Conservation (phyloP, 2,113 vertebrate genomes). For the Bufo gargarizans region DNA sequence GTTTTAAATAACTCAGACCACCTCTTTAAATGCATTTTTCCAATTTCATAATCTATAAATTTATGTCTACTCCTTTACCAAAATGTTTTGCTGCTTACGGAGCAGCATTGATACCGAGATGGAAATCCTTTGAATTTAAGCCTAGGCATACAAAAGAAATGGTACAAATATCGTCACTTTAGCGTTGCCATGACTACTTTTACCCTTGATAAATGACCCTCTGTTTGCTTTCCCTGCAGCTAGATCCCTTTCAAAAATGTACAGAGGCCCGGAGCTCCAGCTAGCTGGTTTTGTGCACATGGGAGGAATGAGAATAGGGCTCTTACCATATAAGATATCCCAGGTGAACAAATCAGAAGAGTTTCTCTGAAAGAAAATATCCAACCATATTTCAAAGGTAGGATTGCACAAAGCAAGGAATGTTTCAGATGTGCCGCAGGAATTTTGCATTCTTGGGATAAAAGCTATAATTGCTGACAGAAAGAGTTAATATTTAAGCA, state of each 20-base stretch:
- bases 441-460: neutral
- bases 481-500: neutral
- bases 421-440: neutral
- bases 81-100: neutral
- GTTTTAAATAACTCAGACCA: too few species aligned
- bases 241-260: constrained; percentile 32
- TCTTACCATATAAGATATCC: constrained; percentile 6
- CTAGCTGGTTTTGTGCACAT: constrained; percentile 18
- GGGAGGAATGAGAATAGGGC: constrained; percentile 25
- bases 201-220: constrained; percentile 52
- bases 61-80: neutral
- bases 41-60: neutral
- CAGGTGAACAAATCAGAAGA: constrained; percentile 39
- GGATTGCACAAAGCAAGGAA: neutral
- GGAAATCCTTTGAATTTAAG: constrained; percentile 19
- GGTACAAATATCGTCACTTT: constrained; percentile 32
- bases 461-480: neutral
- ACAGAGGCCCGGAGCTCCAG: constrained; percentile 8
- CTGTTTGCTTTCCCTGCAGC: constrained; percentile 42
- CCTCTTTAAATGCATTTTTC: neutral
- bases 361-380: constrained; percentile 1
- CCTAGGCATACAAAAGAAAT: constrained; percentile 16
- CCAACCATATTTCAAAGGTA: constrained; percentile 21
- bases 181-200: constrained; percentile 46
- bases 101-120: neutral